Base-by-base conservation (phyloP, 2,797 vertebrate species). In the Channallabes apus region DNA sequence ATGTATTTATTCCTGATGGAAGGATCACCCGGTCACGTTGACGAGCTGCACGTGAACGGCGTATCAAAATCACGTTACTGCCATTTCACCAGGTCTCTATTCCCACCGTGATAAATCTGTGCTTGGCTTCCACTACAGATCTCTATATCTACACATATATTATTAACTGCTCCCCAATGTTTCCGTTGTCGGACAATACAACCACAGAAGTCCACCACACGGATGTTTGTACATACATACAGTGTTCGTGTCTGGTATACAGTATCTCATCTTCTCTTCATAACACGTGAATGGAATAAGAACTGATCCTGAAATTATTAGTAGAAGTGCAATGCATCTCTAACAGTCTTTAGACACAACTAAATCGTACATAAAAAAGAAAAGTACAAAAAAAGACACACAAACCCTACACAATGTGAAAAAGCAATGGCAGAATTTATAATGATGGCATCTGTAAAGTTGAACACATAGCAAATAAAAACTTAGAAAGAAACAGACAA, bases 321-420 rank as follows among this genome's bases (percentile, higher is more conserved):
- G 89, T 38, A 90, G 89, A 87, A 90, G 86, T 85, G 92, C 93
- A 94, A 91, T 91, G 91, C 91, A 92, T 92, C 90, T 93, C 92
- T 90, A 90, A 91, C 62, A 80, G 85, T 90, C 86, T 88, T 86
- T 89, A 87, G 84, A 89, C 86, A 89, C 77, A 89, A 91, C 85
- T 82, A 75, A 90, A 88, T 65, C 41, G 89, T 86, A 87, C 14
- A 1, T 82, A 77, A 65, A n/a, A 86, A 88, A 91, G 62, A 87
- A 87, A 76, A 76, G 7, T 88, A 86, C 68, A 84, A 79, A 90
- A 67, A 88, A 83, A 59, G 86, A 89, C 84, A 41, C 67, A 82
- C 85, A 88, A 85, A 51, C 0, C 82, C 89, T 88, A 76, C 84
- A 88, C 62, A 54, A 87, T 75, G 88, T 84, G 84, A 27, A 56